phyloP scores from a whole-genome alignment of 2,113 vertebrate genomes.

The Struthidea cinerea region DNA sequence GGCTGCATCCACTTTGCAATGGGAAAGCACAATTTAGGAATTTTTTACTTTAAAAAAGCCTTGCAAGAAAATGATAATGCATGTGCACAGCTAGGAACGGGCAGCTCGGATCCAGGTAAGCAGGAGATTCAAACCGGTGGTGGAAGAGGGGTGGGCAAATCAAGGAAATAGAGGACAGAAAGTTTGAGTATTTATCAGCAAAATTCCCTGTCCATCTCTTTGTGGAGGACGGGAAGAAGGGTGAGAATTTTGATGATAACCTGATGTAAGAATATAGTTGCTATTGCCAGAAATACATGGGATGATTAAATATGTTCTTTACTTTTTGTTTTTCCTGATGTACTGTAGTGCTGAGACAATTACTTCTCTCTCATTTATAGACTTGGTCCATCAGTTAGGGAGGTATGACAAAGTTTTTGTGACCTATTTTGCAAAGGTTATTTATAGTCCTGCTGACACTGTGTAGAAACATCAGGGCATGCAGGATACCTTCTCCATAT shows the following conservation, averaged over 20 bases:
- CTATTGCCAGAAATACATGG: not conserved
- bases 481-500: not conserved
- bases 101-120: slow-evolving; percentile 82
- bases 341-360: not conserved
- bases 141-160: not conserved
- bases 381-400: not conserved
- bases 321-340: not conserved
- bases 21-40: slow-evolving; percentile 96
- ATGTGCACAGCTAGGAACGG: slow-evolving; percentile 85
- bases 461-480: not conserved
- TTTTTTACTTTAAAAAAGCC: slow-evolving; percentile 99
- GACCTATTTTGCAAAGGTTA: not conserved
- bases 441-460: not conserved
- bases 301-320: not conserved
- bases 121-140: not conserved
- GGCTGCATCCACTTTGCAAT: slow-evolving; percentile 99
- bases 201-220: not conserved
- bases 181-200: not conserved
- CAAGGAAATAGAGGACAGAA: not conserved
- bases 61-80: slow-evolving; percentile 96
- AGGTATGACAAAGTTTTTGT: not conserved
- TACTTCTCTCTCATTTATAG: not conserved
- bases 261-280: not conserved
- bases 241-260: not conserved
- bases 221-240: not conserved